Base-by-base conservation (phyloP, 2,888 invertebrate species). In the Acleris sparsana region DNA sequence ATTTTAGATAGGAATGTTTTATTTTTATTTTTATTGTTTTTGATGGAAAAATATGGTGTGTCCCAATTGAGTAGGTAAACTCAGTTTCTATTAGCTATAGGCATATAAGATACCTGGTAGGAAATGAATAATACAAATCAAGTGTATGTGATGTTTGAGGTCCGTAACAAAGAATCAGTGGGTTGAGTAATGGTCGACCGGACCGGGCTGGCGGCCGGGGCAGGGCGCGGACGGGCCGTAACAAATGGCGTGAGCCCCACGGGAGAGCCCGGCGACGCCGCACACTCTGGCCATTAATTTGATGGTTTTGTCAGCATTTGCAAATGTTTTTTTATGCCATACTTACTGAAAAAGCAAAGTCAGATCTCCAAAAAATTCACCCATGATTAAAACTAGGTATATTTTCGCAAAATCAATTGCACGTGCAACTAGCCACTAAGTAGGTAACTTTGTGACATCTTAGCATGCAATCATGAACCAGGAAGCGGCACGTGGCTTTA, bases 101-200 rank as follows among this genome's bases (percentile, higher is more conserved):
- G 11, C 25, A 17, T 39, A 46, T 17, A 46, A 1, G 44, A 1
- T 46, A 6, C 44, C 20, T 20, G 17, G 17, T 44, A 52, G 48
- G 48, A 4, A 11, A 46, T 39, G 62, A 43, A 39, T 61, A 25
- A 33, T 13, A 53, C 71, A 75, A 74, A 73, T 77, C 78, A 80
- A 84, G 71, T 79, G 80, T 83, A 80, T 80, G 77, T 74, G 75
- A 77, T 77, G 76, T 80, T 80, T 75, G 73, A 75, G 83, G 83
- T 84, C 80, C 74, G 73, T 84, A 80, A 84, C 83, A 84, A 84
- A 84, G 82, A 84, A 83, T 82, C 76, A 76, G 75, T 78, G 77
- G 76, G 72, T 75, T 78, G 80, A 82, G 76, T 82, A 84, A 84
- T 84, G 80, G 75, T 73, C 56, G 74, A 70, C 69, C 69, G 68